Base-by-base conservation (phyloP, 1,140 invertebrate species). In the Phocides pigmalion region DNA sequence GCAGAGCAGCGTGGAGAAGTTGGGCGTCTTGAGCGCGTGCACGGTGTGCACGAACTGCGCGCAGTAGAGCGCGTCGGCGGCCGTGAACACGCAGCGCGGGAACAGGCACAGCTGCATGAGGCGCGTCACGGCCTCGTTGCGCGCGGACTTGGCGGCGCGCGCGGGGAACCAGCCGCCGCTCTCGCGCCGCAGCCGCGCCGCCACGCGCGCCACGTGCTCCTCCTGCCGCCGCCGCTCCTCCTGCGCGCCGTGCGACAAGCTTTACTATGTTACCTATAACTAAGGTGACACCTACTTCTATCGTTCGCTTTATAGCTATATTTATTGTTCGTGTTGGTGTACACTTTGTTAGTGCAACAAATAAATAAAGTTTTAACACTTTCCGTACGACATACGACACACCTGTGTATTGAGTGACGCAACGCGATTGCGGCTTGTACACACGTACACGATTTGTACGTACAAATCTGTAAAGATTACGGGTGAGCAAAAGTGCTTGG, bases 41-140 rank as follows among this genome's bases (percentile, higher is more conserved):
- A 99, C 95, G 15, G 97, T 96, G 81, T 98, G 96, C 44, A 99
- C 97, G 91, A 99, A 99, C 92, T 99, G 97, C 0, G 98, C 98
- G 92, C 98, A 99, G 91, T 98, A 99, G 25, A 99, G 93, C 16
- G 99, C 98, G 93, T 99, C 99, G 20, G 96, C 94, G 35, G 97
- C 96, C 17, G 85, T 87, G 87, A 98, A 99, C 80, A 98, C 97
- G 92, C 97, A 98, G 58, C 98, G 94, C 32, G 98, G 98, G 88
- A 99, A 99, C 44, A 99, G 92, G 88, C 99, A 99, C 15, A 98
- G 92, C 90, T 99, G 98, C 66, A 99, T 93, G 83, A 99, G 98
- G 70, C 97, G 97, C 14, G 98, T 99, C 39, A 99, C 98, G 0
- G 97, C 98, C 91, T 99, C 98, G 89, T 98, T 98, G 91, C 98